phyloP scores from a whole-genome alignment of 2,797 vertebrate species.

The Falco peregrinus region DNA sequence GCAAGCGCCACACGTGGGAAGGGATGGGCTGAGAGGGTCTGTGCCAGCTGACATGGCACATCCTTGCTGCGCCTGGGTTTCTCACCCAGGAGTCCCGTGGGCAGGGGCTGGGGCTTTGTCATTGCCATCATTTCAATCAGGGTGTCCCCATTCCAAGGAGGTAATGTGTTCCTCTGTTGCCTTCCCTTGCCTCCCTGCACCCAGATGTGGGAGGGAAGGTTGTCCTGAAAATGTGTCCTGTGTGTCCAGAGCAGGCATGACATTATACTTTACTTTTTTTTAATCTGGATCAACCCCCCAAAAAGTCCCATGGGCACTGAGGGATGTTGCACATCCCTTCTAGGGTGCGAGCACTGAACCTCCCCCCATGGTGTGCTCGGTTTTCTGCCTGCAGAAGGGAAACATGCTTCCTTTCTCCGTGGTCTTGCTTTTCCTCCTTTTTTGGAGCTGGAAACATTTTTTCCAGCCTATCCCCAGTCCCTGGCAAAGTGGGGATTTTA shows the following conservation, averaged over 20 bases:
- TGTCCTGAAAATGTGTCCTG: neutral
- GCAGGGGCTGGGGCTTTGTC: neutral
- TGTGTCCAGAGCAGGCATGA: neutral
- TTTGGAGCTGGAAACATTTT: neutral
- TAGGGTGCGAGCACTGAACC: neutral
- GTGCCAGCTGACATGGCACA: neutral
- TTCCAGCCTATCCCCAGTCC: neutral
- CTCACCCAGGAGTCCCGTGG: neutral
- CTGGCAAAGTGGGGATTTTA: neutral
- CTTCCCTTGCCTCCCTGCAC: neutral
- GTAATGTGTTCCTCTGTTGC: rapidly evolving
- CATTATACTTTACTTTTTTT: neutral
- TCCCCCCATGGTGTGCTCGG: rapidly evolving
- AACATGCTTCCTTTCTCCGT: neutral
- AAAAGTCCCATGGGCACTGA: neutral
- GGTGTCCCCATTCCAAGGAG: rapidly evolving
- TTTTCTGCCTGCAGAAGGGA: neutral
- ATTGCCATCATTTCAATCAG: neutral
- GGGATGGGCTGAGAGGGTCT: neutral
- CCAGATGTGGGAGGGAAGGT: neutral
- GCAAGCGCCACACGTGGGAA: rapidly evolving
- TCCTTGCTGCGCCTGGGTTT: neutral
- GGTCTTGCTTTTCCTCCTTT: neutral
- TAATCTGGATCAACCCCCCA: neutral
- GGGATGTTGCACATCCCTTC: neutral